Evolutionary conservation across 1,140 invertebrate genomes (phyloP), one percentile per base, ranked within the genome.

Genomic region (Aphelenchoides avenae): DNA sequence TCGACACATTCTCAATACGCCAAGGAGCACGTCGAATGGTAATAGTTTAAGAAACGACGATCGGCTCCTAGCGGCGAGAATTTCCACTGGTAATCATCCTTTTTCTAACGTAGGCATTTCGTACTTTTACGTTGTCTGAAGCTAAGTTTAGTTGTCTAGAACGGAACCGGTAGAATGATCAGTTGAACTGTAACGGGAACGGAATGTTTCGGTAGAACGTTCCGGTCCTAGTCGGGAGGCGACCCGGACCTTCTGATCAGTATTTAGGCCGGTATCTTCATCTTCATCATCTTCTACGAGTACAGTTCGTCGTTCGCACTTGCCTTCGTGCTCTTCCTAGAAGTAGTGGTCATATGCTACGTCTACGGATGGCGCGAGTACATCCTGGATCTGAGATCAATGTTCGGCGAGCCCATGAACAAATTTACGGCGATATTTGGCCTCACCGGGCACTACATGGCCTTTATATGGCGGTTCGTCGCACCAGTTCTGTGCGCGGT

Each of bases 221-320:
- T n/a, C n/a, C n/a, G n/a, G 9, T 13, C 24, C 6, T 44, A 6
- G 34, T 50, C n/a, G 3, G 22, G 13, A 46, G 13, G 22, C 24
- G 9, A 27, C n/a, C 13, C 5, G 37, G 11, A 5, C 18, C 1
- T 1, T 5, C 50, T n/a, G n/a, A n/a, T n/a, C n/a, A n/a, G n/a
- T 3, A 3, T 54, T 54, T 22, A 57, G 55, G 55, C 55, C 0
- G 55, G 55, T 9, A 57, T 57, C 24, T 57, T 57, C 26, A 57
- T 57, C 31, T 57, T 57, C 24, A 59, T 22, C 31, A 11, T 57
- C 11, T 57, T 57, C 20, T 26, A 57, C 54, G 54, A 58, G 22
- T 57, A 57, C 20, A 27, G 30, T n/a, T 51, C 55, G 11, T 55
- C 52, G 6, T 58, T 57, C 15, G 13, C 56, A 26, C 33, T 57